Evolutionary conservation across 2,113 vertebrate genomes (phyloP), one percentile per base, ranked within the genome.

Genomic region (Phycodurus eques): DNA sequence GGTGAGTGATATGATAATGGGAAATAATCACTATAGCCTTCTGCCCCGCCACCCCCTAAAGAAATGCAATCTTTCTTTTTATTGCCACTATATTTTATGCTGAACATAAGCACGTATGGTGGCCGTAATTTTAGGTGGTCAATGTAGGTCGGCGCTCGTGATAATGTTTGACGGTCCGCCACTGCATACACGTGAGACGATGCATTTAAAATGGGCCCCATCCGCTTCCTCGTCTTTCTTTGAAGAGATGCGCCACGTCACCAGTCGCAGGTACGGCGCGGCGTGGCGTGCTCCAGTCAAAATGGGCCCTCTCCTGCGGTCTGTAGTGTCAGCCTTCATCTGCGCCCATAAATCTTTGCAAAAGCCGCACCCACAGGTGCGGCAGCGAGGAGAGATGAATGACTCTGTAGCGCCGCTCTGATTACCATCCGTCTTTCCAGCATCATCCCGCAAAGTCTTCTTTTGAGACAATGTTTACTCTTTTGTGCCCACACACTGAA

Each of bases 391-490:
- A 47, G 64, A 85, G 85, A 85, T 78, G 81, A 86, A 87, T 81
- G 84, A 83, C 64, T 84, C 56, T 43, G 83, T 74, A 77, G 63
- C 53, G 22, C 68, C 6, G 62, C 68, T 79, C 82, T 78, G 84
- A 87, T 88, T 82, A 79, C 83, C 85, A 85, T 89, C 88, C 81
- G 88, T 85, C 84, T 83, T 72, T 70, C 62, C 42, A 46, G 69
- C 70, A 84, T 86, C 79, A 76, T 82, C 33, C 81, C 74, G 82
- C 84, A 82, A 39, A 83, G 78, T 77, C 75, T 47, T 75, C 80
- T 83, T 80, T 79, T 79, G 74, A 68, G 80, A 70, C 53, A 0
- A 12, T 80, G 81, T 88, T 88, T 83, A 88, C 79, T 79, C 73
- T 56, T 61, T 56, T 68, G 53, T 71, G 0, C 22, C 67, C 69